These are phyloP conservation scores for Trachymyrmex cornetzi DNA, from an alignment of 1,140 invertebrate genomes.

Conservation along the genomic window DNA sequence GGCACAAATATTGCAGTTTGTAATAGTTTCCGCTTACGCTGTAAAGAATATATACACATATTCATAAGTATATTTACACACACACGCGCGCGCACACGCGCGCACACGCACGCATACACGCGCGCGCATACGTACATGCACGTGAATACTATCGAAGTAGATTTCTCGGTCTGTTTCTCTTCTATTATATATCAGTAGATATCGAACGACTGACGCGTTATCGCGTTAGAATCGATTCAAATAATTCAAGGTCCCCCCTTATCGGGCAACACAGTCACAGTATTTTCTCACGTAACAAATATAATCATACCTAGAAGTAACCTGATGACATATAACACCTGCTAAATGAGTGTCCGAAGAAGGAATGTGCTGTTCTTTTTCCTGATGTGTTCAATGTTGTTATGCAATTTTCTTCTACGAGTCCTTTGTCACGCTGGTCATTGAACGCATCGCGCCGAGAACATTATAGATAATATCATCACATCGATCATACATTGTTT, in stretches of 20 bases:
- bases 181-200: constrained; percentile 26
- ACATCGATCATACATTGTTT: background rate
- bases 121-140: background rate
- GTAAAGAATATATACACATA: constrained; percentile 12
- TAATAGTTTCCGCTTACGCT: background rate
- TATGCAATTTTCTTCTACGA: constrained; percentile 30
- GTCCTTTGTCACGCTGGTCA: constrained; percentile 9
- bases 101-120: no score
- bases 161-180: constrained; percentile 6
- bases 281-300: background rate
- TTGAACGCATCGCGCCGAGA: background rate
- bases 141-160: background rate
- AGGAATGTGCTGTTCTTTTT: constrained; percentile 20
- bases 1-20: background rate
- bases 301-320: constrained; percentile 9
- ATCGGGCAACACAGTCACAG: background rate
- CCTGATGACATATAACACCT: background rate
- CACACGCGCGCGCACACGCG: no score
- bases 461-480: constrained; percentile 14
- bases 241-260: constrained; percentile 10
- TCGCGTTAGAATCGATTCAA: constrained; percentile 11
- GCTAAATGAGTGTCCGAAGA: background rate
- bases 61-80: background rate
- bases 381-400: background rate
- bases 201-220: constrained; percentile 7